Evolutionary conservation across 2,888 invertebrate species (phyloP).

Genomic region (Acanthopleura granulata): DNA sequence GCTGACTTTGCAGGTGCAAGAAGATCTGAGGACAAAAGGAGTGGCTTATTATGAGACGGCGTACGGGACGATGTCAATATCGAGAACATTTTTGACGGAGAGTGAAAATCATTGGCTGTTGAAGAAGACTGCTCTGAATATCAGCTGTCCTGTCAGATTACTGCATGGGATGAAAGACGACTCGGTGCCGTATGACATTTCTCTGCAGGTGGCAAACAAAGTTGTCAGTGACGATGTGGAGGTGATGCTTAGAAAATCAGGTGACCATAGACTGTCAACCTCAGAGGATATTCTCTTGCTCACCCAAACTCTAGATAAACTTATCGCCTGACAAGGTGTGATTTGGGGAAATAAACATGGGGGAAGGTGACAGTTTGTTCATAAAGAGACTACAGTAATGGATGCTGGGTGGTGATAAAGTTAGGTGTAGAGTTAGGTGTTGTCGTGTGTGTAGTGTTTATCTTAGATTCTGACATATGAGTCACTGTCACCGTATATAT

Average conservation of each 20-base stretch:
- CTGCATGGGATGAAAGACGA: slow-evolving; percentile 35
- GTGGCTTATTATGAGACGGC: slow-evolving; percentile 19
- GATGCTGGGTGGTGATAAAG: too few relatives aligned
- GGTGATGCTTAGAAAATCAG: slow-evolving; percentile 28
- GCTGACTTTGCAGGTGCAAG: slow-evolving; percentile 14
- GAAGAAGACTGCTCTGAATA: not conserved
- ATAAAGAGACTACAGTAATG: too few relatives aligned
- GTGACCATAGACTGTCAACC: slow-evolving; percentile 34
- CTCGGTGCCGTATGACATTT: slow-evolving; percentile 29
- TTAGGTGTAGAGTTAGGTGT: too few relatives aligned
- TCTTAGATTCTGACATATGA: too few relatives aligned
- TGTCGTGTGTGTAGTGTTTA: too few relatives aligned
- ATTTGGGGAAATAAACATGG: too few relatives aligned
- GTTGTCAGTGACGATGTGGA: slow-evolving; percentile 27
- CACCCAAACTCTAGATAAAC: slow-evolving; percentile 26
- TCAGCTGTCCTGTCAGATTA: slow-evolving; percentile 32
- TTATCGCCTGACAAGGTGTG: not conserved
- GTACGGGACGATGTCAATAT: slow-evolving; percentile 21
- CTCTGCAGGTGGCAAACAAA: slow-evolving; percentile 28
- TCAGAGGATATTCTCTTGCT: slow-evolving; percentile 31
- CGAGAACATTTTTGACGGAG: slow-evolving; percentile 1
- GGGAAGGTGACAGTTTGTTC: too few relatives aligned
- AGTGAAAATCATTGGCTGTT: slow-evolving; percentile 20
- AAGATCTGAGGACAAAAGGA: slow-evolving; percentile 21
- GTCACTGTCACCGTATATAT: too few relatives aligned